Conservation (phyloP, 2,797 vertebrate genomes). For the Apodemus agrarius region DNA sequence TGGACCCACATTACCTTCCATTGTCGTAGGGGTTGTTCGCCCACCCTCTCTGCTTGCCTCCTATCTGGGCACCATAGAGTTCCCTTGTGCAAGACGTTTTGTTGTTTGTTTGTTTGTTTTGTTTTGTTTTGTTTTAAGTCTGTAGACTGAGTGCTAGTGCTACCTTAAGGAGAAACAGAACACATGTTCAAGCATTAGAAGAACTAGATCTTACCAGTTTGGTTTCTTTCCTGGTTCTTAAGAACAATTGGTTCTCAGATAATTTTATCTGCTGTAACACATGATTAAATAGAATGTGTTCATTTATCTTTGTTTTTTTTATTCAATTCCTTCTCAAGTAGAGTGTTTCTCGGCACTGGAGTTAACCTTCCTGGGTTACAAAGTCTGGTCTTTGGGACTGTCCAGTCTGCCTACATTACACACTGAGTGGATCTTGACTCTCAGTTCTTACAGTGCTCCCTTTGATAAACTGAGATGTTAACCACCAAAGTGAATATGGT, state of each 20-base stretch:
- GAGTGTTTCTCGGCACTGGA: conserved; percentile 26
- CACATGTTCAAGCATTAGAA: not conserved
- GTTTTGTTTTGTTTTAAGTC: not conserved
- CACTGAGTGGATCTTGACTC: conserved; percentile 31
- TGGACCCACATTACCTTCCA: not conserved
- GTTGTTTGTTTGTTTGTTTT: not conserved
- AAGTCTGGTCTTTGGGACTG: conserved; percentile 56
- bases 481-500: conserved; percentile 28
- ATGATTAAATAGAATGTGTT: conserved; percentile 53
- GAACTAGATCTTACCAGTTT: not conserved
- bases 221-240: not conserved
- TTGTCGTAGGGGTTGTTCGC: not conserved
- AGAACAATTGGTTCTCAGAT: conserved; percentile 70
- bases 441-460: conserved; percentile 11
- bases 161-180: not conserved
- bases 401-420: not conserved
- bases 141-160: not conserved
- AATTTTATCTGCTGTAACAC: conserved; percentile 61
- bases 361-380: not conserved
- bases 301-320: conserved; percentile 61
- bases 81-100: not conserved
- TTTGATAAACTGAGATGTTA: conserved; percentile 63
- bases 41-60: not conserved
- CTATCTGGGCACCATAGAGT: not conserved
- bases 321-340: conserved; percentile 45